Base-by-base conservation (phyloP, 2,888 invertebrate species). In the Tetanocera ferruginea region DNA sequence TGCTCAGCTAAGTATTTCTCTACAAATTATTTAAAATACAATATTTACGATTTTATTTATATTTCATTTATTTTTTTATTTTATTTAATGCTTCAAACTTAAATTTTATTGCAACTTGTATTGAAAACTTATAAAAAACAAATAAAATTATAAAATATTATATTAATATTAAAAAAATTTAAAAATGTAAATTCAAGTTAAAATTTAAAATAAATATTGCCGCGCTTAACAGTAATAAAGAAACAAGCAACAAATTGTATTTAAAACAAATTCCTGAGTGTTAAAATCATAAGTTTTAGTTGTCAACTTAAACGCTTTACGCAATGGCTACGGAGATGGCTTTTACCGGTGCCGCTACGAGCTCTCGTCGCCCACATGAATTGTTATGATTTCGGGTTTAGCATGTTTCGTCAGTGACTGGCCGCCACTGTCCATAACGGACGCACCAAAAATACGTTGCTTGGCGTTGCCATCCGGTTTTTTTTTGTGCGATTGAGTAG, bases 291-390 rank as follows among this genome's bases (percentile, higher is more conserved):
- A 3, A 28, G 14, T 70, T 31, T 52, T 0, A 31, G 31, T 17
- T n/a, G 70, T 31, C 19, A n/a, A n/a, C 31, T 17, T 52, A 52
- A 52, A n/a, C 17, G 2, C 31, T 3, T 14, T 31, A 52, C 5
- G 19, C 19, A 52, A 52, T 19, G 55, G 19, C 19, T 23, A 23
- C 19, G 17, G 2, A 19, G 55, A 19, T 55, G n/a, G n/a, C 23
- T 55, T 3, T 25, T n/a, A 6, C 5, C 1, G 2, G 1, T 9
- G n/a, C 17, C 5, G 69, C 76, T 80, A 83, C 19, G 79, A 73
- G 72, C 81, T 82, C 25, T 87, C 87, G 69, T 87, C 87, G 80
- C 87, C 88, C 79, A 87, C 87, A 81, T 87, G 87, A 51, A 87
- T 87, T 76, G 88, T 88, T 19, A 87, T 87, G 8, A 87, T 83